These are phyloP conservation scores for Trematomus loennbergii DNA, from an alignment of 2,113 vertebrate genomes.

Conservation along the genomic window DNA sequence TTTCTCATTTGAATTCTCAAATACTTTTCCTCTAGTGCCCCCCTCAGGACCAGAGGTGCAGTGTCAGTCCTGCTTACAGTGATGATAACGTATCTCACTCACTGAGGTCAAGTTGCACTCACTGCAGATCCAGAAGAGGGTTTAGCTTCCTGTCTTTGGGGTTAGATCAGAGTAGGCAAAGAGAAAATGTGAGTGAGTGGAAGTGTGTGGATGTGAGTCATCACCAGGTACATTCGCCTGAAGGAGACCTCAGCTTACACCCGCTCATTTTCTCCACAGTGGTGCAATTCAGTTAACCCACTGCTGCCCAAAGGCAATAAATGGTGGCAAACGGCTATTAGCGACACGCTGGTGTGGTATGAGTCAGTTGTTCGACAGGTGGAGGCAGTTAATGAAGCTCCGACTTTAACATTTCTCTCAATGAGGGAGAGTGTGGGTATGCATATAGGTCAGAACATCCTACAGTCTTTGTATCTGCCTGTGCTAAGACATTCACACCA, in stretches of 20 bases:
- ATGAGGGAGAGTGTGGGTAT: conserved; percentile 22
- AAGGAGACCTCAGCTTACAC: conserved; percentile 42
- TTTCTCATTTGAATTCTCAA: not conserved
- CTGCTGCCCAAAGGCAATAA: conserved; percentile 40
- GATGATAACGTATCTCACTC: not conserved
- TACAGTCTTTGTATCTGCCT: conserved; percentile 31
- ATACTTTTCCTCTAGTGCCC: conserved; percentile 41
- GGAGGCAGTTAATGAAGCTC: conserved; percentile 64
- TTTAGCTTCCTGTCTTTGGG: not conserved
- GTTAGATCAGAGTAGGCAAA: not conserved
- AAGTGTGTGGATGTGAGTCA: conserved; percentile 48
- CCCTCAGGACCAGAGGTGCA: conserved; percentile 36
- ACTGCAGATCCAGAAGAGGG: not conserved
- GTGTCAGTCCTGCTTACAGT: conserved; percentile 21
- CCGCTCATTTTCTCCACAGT: conserved; percentile 28
- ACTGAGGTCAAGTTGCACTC: not conserved
- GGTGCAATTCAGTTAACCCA: not conserved
- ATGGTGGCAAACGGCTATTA: conserved; percentile 47
- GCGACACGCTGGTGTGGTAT: conserved; percentile 17
- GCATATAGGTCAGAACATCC: conserved; percentile 50
- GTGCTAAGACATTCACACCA: conserved; percentile 51
- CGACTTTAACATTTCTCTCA: conserved; percentile 49
- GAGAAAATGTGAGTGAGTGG: not conserved
- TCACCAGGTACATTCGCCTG: conserved; percentile 49
- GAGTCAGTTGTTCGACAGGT: conserved; percentile 62